Conservation (phyloP, 2,888 invertebrate species). For the Apamea epomidion region DNA sequence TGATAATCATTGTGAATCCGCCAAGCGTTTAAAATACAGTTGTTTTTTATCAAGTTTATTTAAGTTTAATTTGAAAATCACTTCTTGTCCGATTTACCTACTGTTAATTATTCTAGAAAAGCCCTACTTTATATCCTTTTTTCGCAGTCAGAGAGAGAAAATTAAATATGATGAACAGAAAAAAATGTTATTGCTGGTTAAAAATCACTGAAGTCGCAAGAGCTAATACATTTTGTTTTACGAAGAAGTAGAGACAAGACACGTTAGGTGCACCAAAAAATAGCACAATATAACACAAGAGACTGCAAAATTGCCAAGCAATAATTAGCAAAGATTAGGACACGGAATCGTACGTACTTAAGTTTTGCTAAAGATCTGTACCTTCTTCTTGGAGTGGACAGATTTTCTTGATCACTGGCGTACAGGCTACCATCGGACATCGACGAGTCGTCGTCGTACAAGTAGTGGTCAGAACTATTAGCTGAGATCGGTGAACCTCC, state of each 20-base stretch:
- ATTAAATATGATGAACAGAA: not conserved
- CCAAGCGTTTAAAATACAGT: not conserved
- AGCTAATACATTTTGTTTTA: not conserved
- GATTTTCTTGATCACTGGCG: slow-evolving; percentile 96
- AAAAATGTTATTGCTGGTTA: not conserved
- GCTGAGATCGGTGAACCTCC: slow-evolving; percentile 85
- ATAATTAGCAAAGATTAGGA: not conserved
- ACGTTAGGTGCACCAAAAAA: not conserved
- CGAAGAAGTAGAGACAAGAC: not conserved
- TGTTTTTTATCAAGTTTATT: not conserved
- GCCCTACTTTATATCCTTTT: not conserved
- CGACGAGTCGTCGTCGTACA: slow-evolving; percentile 92
- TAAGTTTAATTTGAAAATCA: not conserved
- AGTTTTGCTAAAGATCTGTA: slow-evolving; percentile 73
- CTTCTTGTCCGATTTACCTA: not conserved
- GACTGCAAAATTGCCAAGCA: slow-evolving; percentile 20
- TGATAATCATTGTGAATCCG: not conserved
- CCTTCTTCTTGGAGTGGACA: slow-evolving; percentile 92
- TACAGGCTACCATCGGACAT: slow-evolving; percentile 93
- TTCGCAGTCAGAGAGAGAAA: not conserved
- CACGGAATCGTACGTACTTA: slow-evolving; percentile 2
- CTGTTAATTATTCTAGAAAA: not conserved
- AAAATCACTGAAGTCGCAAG: slow-evolving; percentile 19
- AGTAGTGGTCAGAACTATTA: slow-evolving; percentile 92
- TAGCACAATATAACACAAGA: not conserved